phyloP scores from a whole-genome alignment of 2,113 vertebrate species.

The Platycercus adscitus region DNA sequence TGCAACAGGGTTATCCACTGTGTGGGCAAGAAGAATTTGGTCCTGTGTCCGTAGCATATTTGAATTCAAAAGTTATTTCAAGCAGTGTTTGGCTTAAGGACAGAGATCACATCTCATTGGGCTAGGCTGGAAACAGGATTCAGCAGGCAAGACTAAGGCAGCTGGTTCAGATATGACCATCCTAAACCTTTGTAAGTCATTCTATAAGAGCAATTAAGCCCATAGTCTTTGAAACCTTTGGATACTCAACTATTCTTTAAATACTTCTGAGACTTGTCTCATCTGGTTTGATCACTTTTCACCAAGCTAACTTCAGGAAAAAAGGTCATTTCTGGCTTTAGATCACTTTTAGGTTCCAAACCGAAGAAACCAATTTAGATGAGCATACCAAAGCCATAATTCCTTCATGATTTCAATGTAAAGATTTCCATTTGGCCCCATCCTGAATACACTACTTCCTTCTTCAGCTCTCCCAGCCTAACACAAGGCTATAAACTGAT shows the following conservation, averaged over 20 bases:
- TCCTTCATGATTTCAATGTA: background rate
- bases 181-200: background rate
- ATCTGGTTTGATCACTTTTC: background rate
- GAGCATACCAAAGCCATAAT: background rate
- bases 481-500: background rate
- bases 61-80: background rate
- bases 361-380: background rate
- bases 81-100: background rate
- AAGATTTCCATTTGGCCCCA: background rate
- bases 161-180: background rate
- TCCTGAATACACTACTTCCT: background rate
- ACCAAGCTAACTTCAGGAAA: background rate
- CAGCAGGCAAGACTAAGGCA: background rate
- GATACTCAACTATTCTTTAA: background rate
- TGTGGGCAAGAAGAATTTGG: background rate
- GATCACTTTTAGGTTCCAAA: background rate
- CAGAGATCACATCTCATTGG: background rate
- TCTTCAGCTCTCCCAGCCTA: background rate
- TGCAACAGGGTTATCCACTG: background rate
- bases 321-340: background rate
- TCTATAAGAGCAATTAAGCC: background rate
- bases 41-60: rapidly evolving
- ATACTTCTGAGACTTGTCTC: background rate
- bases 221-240: background rate
- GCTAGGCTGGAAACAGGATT: background rate